phyloP scores from a whole-genome alignment of 2,888 invertebrate species.

The Dolichopus griseipennis region DNA sequence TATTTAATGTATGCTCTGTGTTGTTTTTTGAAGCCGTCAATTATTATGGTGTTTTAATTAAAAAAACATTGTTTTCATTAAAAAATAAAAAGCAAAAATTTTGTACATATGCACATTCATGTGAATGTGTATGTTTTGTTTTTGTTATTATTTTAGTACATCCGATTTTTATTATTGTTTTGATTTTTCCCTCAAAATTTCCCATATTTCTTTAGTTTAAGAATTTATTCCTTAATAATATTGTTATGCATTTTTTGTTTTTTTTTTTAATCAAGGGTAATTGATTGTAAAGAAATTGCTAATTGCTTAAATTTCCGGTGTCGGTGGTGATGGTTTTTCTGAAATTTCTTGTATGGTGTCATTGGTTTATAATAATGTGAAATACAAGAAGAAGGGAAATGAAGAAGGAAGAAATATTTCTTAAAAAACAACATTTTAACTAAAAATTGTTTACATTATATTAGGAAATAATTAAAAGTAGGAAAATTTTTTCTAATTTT shows the following conservation, averaged over 20 bases:
- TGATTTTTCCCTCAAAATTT: neutral
- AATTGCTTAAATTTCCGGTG: neutral
- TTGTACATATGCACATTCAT: too few species aligned
- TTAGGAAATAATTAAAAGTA: too few species aligned
- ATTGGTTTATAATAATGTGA: neutral
- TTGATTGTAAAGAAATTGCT: conserved; percentile 3
- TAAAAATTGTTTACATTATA: too few species aligned
- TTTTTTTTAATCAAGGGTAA: neutral
- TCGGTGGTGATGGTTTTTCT: neutral
- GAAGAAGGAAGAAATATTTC: too few species aligned
- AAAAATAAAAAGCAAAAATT: too few species aligned
- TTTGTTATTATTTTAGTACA: neutral
- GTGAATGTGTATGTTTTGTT: too few species aligned
- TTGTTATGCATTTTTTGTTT: too few species aligned
- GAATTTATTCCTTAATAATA: too few species aligned
- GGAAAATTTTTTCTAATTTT: too few species aligned
- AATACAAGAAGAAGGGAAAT: too few species aligned
- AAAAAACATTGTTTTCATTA: neutral
- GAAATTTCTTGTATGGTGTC: neutral
- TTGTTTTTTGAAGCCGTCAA: neutral
- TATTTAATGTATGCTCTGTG: too few species aligned
- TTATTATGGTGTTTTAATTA: conserved; percentile 3
- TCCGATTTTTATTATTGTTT: neutral
- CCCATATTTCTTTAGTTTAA: neutral
- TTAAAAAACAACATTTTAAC: too few species aligned